Percentiles rank a stretch among this genome's conserved stretches.
Evolutionary conservation across 2,888 invertebrate species (phyloP).

Genomic region (Polia nebulosa): DNA sequence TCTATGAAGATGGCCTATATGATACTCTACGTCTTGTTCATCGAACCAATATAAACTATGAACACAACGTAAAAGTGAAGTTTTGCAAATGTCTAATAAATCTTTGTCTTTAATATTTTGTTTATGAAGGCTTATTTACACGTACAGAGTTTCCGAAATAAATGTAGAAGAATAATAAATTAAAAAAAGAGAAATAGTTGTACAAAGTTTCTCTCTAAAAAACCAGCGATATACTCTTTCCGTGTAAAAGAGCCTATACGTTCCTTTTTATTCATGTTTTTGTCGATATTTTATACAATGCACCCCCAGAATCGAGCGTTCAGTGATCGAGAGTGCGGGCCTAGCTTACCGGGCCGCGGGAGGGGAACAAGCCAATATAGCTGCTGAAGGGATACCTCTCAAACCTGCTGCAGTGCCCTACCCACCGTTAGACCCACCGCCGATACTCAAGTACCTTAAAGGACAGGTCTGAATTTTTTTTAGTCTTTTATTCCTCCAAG

Average conservation of each 20-base stretch:
- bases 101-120: background rate
- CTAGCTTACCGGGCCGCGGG: conserved; percentile 85
- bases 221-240: background rate
- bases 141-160: background rate
- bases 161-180: too few species aligned
- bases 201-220: background rate
- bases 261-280: conserved; percentile 35
- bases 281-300: conserved; percentile 40
- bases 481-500: too few species aligned
- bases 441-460: conserved; percentile 86
- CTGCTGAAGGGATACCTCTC: conserved; percentile 64
- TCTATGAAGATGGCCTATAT: too few species aligned
- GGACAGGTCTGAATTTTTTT: conserved; percentile 75
- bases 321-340: conserved; percentile 86
- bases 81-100: background rate
- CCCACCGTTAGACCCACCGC: conserved; percentile 83
- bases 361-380: conserved; percentile 75
- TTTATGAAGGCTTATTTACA: conserved; percentile 2
- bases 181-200: too few species aligned
- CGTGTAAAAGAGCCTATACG: background rate
- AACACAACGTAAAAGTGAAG: background rate
- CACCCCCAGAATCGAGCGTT: conserved; percentile 81
- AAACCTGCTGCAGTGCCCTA: conserved; percentile 80
- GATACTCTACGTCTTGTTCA: too few species aligned
- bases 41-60: background rate